A percentile compares a stretch with the other conserved stretches of the same genome.
Evolutionary conservation across 64 coral and sea anemone species (phyloP).

Genomic region (Pocillopora damicornis): DNA sequence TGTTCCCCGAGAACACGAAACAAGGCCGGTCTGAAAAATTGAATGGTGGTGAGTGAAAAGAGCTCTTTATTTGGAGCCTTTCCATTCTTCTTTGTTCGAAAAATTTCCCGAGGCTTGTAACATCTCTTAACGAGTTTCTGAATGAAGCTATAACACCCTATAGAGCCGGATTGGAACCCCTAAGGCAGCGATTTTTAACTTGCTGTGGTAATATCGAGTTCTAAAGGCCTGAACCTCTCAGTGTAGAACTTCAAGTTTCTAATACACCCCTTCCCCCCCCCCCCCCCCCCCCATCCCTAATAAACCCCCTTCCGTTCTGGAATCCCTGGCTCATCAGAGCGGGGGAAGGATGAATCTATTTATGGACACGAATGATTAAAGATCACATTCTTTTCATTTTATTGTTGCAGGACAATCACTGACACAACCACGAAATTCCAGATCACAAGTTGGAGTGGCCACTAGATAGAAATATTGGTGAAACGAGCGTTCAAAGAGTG

Average conservation of each 20-base stretch:
- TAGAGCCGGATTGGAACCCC: too few species aligned
- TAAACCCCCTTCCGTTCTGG: background rate
- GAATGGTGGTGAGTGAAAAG: background rate
- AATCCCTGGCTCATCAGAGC: too few species aligned
- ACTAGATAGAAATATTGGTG: background rate
- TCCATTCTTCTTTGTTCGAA: background rate
- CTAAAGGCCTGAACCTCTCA: too few species aligned
- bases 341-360: too few species aligned
- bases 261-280: too few species aligned
- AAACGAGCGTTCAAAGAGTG: background rate
- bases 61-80: background rate
- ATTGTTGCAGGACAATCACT: conserved; percentile 2
- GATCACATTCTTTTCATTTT: background rate
- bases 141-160: too few species aligned
- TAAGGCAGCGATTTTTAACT: too few species aligned
- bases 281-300: background rate
- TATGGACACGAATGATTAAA: too few species aligned
- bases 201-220: too few species aligned
- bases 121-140: too few species aligned
- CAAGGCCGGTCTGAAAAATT: conserved; percentile 9
- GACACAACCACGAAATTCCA: conserved; percentile 11
- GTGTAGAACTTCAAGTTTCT: too few species aligned
- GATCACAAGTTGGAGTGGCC: conserved; percentile 17
- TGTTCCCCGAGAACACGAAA: conserved; percentile 31
- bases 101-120: background rate